Conservation (phyloP, 2,888 invertebrate species). For the Luperina nickerlii region DNA sequence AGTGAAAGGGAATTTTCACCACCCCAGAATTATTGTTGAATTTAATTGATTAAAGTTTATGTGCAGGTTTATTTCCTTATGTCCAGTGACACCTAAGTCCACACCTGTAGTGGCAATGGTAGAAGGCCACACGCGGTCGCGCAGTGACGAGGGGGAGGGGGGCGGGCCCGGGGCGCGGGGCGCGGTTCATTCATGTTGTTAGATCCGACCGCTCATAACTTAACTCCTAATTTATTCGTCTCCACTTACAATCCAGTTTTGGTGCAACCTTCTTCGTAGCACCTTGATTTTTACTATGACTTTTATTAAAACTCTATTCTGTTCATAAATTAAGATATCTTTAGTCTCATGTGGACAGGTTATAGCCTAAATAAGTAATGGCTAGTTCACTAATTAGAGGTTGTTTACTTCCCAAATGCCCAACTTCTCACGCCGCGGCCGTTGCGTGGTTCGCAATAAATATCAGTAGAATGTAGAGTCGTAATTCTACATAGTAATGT, state of each 20-base stretch:
- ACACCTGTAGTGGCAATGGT: slow-evolving; percentile 80
- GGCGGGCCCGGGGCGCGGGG: slow-evolving; percentile 72
- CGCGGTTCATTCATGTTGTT: slow-evolving; percentile 90
- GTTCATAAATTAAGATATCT: slow-evolving; percentile 34
- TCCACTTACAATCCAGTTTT: slow-evolving; percentile 82
- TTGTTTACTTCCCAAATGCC: neutral
- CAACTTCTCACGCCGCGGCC: too few relatives aligned
- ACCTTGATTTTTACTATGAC: slow-evolving; percentile 79
- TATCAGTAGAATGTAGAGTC: neutral
- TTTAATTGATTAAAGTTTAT: slow-evolving; percentile 9
- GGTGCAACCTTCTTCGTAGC: slow-evolving; percentile 79
- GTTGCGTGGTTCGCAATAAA: neutral
- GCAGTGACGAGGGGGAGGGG: slow-evolving; percentile 67
- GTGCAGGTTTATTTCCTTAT: slow-evolving; percentile 15
- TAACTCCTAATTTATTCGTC: slow-evolving; percentile 89
- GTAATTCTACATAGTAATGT: neutral
- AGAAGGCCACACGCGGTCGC: slow-evolving; percentile 87
- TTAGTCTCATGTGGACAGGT: neutral
- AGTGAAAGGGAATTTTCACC: neutral
- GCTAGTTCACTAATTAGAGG: slow-evolving; percentile 11
- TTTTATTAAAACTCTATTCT: slow-evolving; percentile 58
- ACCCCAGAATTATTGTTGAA: neutral
- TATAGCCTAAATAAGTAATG: slow-evolving; percentile 2
- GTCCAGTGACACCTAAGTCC: slow-evolving; percentile 69
- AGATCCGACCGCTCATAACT: slow-evolving; percentile 89